phyloP scores from a whole-genome alignment of 2,888 invertebrate genomes.

The Mechanitis messenoides region DNA sequence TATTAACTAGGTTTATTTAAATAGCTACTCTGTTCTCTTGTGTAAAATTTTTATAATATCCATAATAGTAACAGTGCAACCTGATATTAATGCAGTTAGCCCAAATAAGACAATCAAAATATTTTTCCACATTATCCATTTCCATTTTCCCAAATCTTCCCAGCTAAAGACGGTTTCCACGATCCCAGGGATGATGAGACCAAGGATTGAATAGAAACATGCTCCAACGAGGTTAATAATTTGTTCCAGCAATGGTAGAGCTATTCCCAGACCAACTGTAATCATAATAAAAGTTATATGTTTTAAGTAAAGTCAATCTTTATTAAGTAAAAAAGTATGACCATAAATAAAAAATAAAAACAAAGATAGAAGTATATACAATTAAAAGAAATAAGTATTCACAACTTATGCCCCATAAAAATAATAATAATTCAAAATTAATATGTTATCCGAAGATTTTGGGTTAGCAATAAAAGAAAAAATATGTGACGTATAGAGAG shows the following conservation, averaged over 20 bases:
- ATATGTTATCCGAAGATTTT: too few relatives aligned
- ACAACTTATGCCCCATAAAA: too few relatives aligned
- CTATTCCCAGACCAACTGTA: conserved; percentile 64
- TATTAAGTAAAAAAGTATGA: conserved; percentile 29
- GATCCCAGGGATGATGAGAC: conserved; percentile 84
- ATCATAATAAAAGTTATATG: conserved; percentile 24
- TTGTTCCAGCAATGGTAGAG: conserved; percentile 68
- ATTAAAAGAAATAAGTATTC: too few relatives aligned
- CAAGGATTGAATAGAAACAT: conserved; percentile 82
- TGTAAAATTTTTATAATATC: conserved; percentile 64
- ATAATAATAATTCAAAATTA: too few relatives aligned
- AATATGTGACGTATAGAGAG: too few relatives aligned
- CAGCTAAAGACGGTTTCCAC: conserved; percentile 84
- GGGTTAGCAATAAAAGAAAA: too few relatives aligned
- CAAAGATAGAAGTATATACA: neutral
- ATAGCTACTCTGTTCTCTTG: conserved; percentile 53
- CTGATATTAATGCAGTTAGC: conserved; percentile 79
- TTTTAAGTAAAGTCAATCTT: neutral
- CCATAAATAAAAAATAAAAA: conserved; percentile 11
- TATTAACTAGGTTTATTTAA: neutral
- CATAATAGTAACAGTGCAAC: conserved; percentile 68
- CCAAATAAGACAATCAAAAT: conserved; percentile 77
- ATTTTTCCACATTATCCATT: conserved; percentile 85
- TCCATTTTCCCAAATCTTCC: conserved; percentile 80
- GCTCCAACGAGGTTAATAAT: conserved; percentile 70